These are phyloP conservation scores for Lathronympha strigana DNA, from an alignment of 2,888 invertebrate species.

Conservation along the genomic window DNA sequence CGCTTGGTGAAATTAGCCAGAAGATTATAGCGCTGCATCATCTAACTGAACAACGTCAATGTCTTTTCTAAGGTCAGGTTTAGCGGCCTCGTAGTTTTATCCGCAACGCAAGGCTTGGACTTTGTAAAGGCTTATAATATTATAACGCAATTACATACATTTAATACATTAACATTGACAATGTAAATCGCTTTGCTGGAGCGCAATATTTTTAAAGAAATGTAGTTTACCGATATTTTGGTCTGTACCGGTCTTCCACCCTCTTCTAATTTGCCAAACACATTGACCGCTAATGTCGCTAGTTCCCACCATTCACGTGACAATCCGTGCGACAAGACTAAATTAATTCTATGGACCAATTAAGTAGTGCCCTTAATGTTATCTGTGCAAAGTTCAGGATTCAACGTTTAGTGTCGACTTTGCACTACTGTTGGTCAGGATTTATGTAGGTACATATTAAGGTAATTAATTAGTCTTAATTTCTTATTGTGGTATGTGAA, in stretches of 20 bases:
- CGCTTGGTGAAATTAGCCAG: no score
- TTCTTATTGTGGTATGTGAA: not conserved
- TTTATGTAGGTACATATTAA: conserved; percentile 2
- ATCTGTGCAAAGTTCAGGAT: conserved; percentile 28
- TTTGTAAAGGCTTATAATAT: no score
- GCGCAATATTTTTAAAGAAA: not conserved
- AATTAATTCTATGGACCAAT: conserved; percentile 56
- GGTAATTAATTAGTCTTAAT: not conserved
- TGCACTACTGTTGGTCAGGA: conserved; percentile 2
- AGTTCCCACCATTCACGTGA: conserved; percentile 53
- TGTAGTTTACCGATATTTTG: not conserved
- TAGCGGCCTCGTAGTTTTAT: not conserved
- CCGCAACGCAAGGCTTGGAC: no score
- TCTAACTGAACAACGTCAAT: not conserved
- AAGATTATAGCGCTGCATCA: not conserved
- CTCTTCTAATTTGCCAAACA: conserved; percentile 32
- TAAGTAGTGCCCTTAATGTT: conserved; percentile 43
- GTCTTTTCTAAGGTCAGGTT: not conserved
- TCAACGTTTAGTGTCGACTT: conserved; percentile 11
- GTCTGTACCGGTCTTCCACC: not conserved
- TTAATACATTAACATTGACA: no score
- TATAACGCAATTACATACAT: no score
- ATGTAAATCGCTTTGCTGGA: no score
- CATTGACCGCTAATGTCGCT: conserved; percentile 42
- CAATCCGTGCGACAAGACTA: conserved; percentile 52